Evolutionary conservation across 1,140 invertebrate genomes (phyloP).

Genomic region (Saxidomus purpurata): DNA sequence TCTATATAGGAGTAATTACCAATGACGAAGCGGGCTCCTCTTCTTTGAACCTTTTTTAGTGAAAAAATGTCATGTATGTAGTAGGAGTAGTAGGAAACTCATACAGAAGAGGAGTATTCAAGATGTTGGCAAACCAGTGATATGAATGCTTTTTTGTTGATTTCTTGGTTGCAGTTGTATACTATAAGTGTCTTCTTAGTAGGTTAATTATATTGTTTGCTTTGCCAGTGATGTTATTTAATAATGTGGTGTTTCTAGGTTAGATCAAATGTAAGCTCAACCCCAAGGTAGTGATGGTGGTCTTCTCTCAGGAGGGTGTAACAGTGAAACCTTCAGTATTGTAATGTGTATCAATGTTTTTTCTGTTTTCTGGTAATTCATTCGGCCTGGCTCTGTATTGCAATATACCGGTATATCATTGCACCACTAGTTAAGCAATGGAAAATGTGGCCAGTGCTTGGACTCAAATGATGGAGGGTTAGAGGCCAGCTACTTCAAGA

Average conservation of each 20-base stretch:
- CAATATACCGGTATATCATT: too few relatives aligned
- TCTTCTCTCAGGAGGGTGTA: not conserved
- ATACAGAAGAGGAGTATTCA: not conserved
- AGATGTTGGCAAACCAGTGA: conserved; percentile 9
- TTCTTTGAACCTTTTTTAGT: too few relatives aligned
- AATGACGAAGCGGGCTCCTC: too few relatives aligned
- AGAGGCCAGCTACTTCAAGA: too few relatives aligned
- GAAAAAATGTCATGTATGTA: not conserved
- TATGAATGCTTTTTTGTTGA: conserved; percentile 1
- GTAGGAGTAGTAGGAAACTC: not conserved
- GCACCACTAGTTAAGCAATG: too few relatives aligned
- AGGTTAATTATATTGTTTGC: not conserved
- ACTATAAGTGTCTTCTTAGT: not conserved
- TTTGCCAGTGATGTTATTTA: conserved; percentile 11
- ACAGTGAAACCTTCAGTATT: not conserved
- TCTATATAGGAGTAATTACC: too few relatives aligned
- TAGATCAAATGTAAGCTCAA: conserved; percentile 19
- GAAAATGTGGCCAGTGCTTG: too few relatives aligned
- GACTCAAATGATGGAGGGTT: too few relatives aligned
- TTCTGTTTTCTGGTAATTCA: not conserved
- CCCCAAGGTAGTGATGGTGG: not conserved
- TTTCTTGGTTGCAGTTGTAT: conserved; percentile 2
- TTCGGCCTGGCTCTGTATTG: too few relatives aligned
- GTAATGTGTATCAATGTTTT: not conserved
- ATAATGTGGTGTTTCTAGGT: conserved; percentile 13